Evolutionary conservation across 2,888 invertebrate genomes (phyloP).

Genomic region (Ecdyonurus torrentis): DNA sequence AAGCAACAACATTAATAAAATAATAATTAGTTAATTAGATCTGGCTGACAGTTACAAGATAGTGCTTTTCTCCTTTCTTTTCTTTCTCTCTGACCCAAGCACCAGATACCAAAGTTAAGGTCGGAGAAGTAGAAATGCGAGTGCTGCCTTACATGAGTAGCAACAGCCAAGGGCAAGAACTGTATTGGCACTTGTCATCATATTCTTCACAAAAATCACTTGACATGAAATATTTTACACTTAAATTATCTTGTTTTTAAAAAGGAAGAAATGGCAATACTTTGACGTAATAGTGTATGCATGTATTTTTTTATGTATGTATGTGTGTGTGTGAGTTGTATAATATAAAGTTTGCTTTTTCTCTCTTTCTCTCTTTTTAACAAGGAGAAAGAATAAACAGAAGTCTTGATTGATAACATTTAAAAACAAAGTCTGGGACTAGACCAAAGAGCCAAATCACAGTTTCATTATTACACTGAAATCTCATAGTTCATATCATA

Average conservation of each 20-base stretch:
- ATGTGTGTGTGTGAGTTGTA: too few relatives aligned
- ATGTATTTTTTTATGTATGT: too few relatives aligned
- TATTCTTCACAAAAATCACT: background rate
- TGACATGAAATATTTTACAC: background rate
- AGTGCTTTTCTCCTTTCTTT: background rate
- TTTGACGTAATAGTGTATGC: background rate
- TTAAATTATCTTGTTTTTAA: background rate
- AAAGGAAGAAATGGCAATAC: background rate
- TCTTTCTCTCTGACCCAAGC: background rate
- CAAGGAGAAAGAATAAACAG: too few relatives aligned
- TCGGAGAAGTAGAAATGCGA: background rate
- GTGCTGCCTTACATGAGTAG: background rate
- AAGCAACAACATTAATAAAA: background rate
- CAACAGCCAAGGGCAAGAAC: background rate
- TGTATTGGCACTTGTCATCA: background rate
- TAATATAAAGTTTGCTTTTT: background rate
- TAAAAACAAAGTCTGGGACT: background rate
- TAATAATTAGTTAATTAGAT: background rate
- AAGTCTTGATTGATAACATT: background rate
- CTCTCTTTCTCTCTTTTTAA: too few relatives aligned
- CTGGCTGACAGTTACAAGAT: background rate
- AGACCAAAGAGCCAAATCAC: background rate
- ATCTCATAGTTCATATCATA: constrained; percentile 94
- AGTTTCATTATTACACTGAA: constrained; percentile 68
- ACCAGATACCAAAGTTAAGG: background rate